phyloP scores from a whole-genome alignment of 2,113 vertebrate genomes.

The Microcebus jonahi region DNA sequence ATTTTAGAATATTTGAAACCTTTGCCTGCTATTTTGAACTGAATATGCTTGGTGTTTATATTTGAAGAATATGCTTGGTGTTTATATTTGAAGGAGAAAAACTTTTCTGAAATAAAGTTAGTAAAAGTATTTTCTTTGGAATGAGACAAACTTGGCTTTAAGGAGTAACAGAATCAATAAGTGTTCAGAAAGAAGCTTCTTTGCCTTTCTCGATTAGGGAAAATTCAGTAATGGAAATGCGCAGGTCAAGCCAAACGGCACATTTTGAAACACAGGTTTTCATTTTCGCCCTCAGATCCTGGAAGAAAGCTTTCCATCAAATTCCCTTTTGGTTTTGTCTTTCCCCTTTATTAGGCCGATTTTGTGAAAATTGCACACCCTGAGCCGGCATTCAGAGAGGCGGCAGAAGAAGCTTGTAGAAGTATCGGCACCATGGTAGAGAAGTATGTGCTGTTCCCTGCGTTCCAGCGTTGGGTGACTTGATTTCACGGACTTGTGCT shows the following conservation, averaged over 20 bases:
- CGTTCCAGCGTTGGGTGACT: rapidly evolving
- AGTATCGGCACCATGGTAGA: constrained; percentile 95
- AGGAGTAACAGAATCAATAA: neutral
- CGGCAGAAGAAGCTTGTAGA: constrained; percentile 95
- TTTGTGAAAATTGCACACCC: constrained; percentile 98
- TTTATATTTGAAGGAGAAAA: neutral
- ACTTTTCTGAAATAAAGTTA: neutral
- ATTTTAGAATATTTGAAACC: neutral
- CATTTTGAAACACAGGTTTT: neutral
- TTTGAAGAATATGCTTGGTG: neutral
- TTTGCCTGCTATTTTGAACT: neutral
- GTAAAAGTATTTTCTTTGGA: constrained; percentile 10
- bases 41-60: neutral
- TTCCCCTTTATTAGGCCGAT: constrained; percentile 89
- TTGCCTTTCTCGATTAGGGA: neutral
- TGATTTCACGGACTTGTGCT: neutral
- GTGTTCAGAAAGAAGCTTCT: neutral
- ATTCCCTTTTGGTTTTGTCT: constrained; percentile 30
- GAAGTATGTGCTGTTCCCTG: constrained; percentile 87
- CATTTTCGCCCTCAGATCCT: neutral
- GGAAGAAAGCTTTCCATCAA: neutral
- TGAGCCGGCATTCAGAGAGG: constrained; percentile 92
- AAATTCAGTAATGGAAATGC: neutral
- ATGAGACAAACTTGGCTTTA: neutral
- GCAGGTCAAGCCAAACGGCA: neutral